Evolutionary conservation across 2,797 vertebrate species (phyloP).

Genomic region (Falco berigora): DNA sequence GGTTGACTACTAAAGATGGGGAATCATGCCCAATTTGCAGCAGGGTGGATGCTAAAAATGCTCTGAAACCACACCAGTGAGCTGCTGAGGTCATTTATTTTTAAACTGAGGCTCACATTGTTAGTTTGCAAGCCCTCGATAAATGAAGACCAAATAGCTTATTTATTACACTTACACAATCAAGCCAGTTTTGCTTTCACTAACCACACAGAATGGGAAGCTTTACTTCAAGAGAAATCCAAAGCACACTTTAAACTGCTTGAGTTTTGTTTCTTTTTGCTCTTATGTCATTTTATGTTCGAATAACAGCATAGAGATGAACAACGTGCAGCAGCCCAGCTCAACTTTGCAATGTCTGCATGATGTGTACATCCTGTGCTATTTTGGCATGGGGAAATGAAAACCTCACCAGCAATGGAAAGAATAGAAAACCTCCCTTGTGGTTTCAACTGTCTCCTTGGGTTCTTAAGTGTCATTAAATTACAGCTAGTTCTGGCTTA

Average conservation of each 20-base stretch:
- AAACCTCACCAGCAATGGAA: slow-evolving; percentile 39
- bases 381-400: slow-evolving; percentile 31
- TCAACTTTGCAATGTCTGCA: background rate
- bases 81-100: slow-evolving; percentile 6
- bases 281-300: slow-evolving; percentile 26
- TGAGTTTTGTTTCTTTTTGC: slow-evolving; percentile 15
- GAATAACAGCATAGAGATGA: background rate
- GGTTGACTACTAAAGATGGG: background rate
- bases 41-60: background rate
- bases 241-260: background rate
- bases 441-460: slow-evolving; percentile 50
- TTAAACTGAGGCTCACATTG: background rate
- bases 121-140: slow-evolving; percentile 11
- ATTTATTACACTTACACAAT: background rate
- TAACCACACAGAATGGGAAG: background rate
- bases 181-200: background rate
- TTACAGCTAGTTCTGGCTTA: slow-evolving; percentile 35
- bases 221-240: background rate
- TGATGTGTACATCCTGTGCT: slow-evolving; percentile 16
- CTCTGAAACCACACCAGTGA: background rate
- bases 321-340: background rate
- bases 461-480: slow-evolving; percentile 53
- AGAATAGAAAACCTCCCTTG: slow-evolving; percentile 37
- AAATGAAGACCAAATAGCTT: slow-evolving; percentile 11
- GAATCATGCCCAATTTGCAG: background rate